Conservation (phyloP, 2,888 invertebrate genomes). For the Hyposoter dolosus region DNA sequence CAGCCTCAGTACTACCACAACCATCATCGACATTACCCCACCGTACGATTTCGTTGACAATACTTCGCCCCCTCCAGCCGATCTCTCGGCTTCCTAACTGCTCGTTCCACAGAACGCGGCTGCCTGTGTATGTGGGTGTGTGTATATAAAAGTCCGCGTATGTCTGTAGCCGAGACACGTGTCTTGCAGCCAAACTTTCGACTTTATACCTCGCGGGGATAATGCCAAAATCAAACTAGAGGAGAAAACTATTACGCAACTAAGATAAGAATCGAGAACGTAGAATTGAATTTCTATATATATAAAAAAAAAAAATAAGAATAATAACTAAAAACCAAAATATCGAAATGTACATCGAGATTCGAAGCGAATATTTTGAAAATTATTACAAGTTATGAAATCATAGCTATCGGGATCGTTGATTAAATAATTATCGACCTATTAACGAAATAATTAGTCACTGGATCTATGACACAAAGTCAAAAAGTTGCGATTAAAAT, state of each 20-base stretch:
- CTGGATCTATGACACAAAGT: neutral
- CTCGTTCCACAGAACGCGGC: conserved; percentile 20
- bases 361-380: neutral
- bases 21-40: conserved; percentile 24
- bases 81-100: conserved; percentile 8
- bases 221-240: conserved; percentile 11
- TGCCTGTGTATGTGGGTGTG: conserved; percentile 19
- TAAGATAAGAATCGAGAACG: neutral
- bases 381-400: neutral
- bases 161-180: conserved; percentile 44
- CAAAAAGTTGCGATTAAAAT: neutral
- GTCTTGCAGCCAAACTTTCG: conserved; percentile 55
- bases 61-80: neutral
- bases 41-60: conserved; percentile 6
- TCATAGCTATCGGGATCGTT: neutral
- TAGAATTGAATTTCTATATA: neutral
- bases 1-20: conserved; percentile 46
- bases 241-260: neutral
- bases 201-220: conserved; percentile 16
- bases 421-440: neutral
- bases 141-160: too few species aligned
- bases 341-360: neutral
- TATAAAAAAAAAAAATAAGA: neutral
- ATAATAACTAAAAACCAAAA: neutral
- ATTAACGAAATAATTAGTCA: neutral